Percentiles rank a stretch among this genome's conserved stretches.
phyloP scores from a whole-genome alignment of 2,888 invertebrate genomes.

The Meghimatium bilineatum region DNA sequence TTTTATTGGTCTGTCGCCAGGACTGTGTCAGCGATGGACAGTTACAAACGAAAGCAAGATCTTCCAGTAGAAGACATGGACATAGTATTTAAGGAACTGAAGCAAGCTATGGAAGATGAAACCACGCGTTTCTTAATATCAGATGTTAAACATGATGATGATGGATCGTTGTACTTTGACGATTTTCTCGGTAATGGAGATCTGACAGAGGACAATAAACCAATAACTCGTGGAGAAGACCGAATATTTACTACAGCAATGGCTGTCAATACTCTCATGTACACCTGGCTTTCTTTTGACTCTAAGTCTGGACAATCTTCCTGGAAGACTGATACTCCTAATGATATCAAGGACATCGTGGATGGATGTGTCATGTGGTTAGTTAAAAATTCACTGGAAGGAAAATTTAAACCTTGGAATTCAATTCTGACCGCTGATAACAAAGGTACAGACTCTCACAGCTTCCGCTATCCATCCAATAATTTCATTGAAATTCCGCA shows the following conservation, averaged over 20 bases:
- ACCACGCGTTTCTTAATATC: neutral
- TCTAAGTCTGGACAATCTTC: constrained; percentile 53
- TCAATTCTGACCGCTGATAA: too few species aligned
- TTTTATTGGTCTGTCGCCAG: neutral
- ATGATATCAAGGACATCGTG: neutral
- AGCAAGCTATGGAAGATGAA: neutral
- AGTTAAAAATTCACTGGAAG: neutral
- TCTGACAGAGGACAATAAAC: neutral
- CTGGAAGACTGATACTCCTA: constrained; percentile 53
- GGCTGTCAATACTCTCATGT: constrained; percentile 65
- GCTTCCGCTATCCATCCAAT: too few species aligned
- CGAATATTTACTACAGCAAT: constrained; percentile 67
- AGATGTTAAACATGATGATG: neutral
- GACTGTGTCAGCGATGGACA: neutral
- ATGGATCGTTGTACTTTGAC: neutral
- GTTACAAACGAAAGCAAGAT: neutral
- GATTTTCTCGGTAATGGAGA: constrained; percentile 22
- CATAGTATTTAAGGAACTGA: neutral
- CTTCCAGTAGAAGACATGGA: neutral
- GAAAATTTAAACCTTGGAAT: neutral
- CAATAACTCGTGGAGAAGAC: constrained; percentile 59
- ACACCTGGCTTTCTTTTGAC: constrained; percentile 65
- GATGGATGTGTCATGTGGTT: neutral
- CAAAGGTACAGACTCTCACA: too few species aligned
- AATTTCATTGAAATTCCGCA: too few species aligned